phyloP scores from a whole-genome alignment of 2,797 vertebrate genomes.

The Loriculus beryllinus region DNA sequence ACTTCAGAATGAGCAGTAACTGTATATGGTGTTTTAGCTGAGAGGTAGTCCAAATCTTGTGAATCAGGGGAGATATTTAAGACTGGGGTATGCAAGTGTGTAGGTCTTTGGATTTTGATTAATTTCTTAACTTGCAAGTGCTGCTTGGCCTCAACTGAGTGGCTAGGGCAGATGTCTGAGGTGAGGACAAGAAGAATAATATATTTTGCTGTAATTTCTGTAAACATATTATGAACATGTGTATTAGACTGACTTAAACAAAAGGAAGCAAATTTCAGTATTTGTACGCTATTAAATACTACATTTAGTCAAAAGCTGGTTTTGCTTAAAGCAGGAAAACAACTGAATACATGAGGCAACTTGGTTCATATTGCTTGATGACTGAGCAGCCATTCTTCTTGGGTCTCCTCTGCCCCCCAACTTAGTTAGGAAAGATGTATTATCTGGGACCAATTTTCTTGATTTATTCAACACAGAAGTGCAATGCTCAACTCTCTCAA shows the following conservation, averaged over 20 bases:
- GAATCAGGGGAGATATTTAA: not conserved
- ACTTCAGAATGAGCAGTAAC: not conserved
- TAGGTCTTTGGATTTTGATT: not conserved
- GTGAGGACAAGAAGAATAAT: not conserved
- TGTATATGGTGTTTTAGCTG: not conserved
- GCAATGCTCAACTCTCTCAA: not conserved
- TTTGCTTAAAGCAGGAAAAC: not conserved
- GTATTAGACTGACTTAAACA: not conserved
- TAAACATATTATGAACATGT: not conserved
- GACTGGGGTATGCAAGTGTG: not conserved
- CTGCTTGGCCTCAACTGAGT: not conserved
- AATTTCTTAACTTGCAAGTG: not conserved
- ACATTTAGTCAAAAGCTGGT: not conserved
- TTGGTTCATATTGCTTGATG: not conserved
- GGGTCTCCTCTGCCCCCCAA: not conserved
- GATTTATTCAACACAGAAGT: not conserved
- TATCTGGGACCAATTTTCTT: conserved; percentile 6
- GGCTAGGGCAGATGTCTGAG: not conserved
- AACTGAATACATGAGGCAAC: not conserved
- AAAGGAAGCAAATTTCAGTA: not conserved
- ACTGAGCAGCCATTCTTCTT: not conserved
- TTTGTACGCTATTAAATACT: not conserved
- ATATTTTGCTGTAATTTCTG: not conserved
- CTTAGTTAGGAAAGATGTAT: not conserved
- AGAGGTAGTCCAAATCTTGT: not conserved